Base-by-base conservation (phyloP, 1,140 invertebrate species). In the Eumaeus atala region DNA sequence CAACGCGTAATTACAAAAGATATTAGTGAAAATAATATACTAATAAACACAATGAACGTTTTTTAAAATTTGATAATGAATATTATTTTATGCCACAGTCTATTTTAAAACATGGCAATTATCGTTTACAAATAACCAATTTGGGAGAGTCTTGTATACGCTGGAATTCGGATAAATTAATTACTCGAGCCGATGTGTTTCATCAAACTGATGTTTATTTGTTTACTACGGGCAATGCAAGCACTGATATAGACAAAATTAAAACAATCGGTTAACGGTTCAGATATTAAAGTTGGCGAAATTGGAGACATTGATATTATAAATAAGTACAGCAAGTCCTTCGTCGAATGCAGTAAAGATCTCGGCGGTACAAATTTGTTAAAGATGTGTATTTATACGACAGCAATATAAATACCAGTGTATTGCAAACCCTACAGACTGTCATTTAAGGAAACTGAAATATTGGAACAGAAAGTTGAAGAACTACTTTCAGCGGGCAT, bases 401-500 rank as follows among this genome's bases (percentile, higher is more conserved):
- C 10, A 37, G 12, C 9, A 1, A n/a, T n/a, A n/a, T n/a, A 37
- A 1, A 14, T 35, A 17, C 48, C 48, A 8, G 48, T 51, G 36
- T 7, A 51, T 4, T 34, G 10, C 4, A 51, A 51, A 37, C 48
- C 48, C 1, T 52, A 40, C 12, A 36, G 51, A 40, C 0, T 52
- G 17, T 52, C 51, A 1, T 21, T 16, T 9, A 53, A 53, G 18
- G 37, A 53, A 33, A 33, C 37, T 4, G 51, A 33, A 9, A 44
- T 53, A 6, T 36, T 42, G 8, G 21, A 28, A 14, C 36, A 42
- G n/a, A 53, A 53, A 17, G 12, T 53, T 6, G 10, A 21, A 8
- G 51, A 53, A 28, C 21, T 53, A 9, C 12, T 53, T n/a, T 18
- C 18, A 42, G 51, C 51, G 38, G 51, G 51, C 4, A 28, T 53